Conservation (phyloP, 2,888 invertebrate species). For the Willowsia nigromaculata region DNA sequence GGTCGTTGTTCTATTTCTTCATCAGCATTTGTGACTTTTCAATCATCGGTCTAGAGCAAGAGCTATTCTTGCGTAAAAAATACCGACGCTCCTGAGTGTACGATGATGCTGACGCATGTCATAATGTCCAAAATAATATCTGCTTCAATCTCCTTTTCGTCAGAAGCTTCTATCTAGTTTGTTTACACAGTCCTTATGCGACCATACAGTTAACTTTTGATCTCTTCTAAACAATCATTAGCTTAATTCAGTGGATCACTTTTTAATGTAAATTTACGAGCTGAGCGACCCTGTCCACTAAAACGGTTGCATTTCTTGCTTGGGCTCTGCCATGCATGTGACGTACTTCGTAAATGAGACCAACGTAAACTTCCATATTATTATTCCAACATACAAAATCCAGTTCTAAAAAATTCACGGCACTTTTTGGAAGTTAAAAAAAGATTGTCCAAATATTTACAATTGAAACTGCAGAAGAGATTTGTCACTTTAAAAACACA, state of each 20-base stretch:
- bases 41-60: slow-evolving; percentile 12
- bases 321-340: too few relatives aligned
- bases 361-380: too few relatives aligned
- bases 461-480: neutral
- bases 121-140: neutral
- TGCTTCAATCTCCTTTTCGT: neutral
- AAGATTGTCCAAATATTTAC: neutral
- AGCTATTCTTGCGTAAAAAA: neutral
- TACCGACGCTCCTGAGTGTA: too few relatives aligned
- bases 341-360: too few relatives aligned
- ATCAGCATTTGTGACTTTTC: slow-evolving; percentile 24
- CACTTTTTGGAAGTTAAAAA: neutral
- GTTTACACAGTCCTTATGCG: too few relatives aligned
- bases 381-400: too few relatives aligned
- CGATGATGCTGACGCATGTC: neutral
- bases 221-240: too few relatives aligned
- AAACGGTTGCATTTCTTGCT: too few relatives aligned
- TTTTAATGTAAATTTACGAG: slow-evolving; percentile 57
- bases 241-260: slow-evolving; percentile 16
- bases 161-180: neutral
- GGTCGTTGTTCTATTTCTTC: slow-evolving; percentile 45
- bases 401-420: neutral
- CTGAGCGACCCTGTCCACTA: slow-evolving; percentile 26
- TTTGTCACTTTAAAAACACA: neutral
- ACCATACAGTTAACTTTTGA: too few relatives aligned